phyloP scores from a whole-genome alignment of 2,113 vertebrate genomes.

The Onychostruthus taczanowskii region DNA sequence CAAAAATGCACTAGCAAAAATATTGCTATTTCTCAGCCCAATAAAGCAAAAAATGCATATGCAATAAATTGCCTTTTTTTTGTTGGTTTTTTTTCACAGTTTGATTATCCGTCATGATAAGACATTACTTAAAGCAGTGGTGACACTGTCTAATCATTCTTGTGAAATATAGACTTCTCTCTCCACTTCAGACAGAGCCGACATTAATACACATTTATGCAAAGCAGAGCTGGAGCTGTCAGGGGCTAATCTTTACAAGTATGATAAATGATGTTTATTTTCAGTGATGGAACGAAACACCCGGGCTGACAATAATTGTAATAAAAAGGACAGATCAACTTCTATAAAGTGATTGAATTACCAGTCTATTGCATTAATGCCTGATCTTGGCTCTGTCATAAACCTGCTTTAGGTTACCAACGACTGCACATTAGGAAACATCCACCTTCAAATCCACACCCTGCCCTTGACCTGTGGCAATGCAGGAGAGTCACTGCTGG shows the following conservation, averaged over 20 bases:
- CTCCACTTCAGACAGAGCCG: conserved; percentile 71
- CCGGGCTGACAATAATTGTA: conserved; percentile 95
- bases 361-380: conserved; percentile 93
- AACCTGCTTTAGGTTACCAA: conserved; percentile 67
- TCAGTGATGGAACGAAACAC: conserved; percentile 94
- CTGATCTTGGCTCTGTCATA: conserved; percentile 74
- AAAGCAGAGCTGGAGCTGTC: conserved; percentile 87
- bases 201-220: conserved; percentile 93
- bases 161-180: conserved; percentile 82
- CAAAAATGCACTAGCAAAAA: neutral
- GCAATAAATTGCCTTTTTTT: conserved; percentile 66
- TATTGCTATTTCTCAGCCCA: conserved; percentile 35
- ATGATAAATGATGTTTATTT: conserved; percentile 99
- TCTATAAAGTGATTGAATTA: conserved; percentile 97
- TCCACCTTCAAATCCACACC: conserved; percentile 78
- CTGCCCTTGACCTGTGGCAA: conserved; percentile 76
- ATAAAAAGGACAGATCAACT: conserved; percentile 98
- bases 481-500: neutral
- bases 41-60: conserved; percentile 49
- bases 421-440: conserved; percentile 59
- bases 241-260: conserved; percentile 91
- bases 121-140: conserved; percentile 80
- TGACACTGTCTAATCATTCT: conserved; percentile 84
- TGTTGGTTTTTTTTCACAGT: conserved; percentile 44
- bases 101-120: conserved; percentile 80